Base-by-base conservation (phyloP, 2,888 invertebrate species). In the Drosophila quasianomalipes region DNA sequence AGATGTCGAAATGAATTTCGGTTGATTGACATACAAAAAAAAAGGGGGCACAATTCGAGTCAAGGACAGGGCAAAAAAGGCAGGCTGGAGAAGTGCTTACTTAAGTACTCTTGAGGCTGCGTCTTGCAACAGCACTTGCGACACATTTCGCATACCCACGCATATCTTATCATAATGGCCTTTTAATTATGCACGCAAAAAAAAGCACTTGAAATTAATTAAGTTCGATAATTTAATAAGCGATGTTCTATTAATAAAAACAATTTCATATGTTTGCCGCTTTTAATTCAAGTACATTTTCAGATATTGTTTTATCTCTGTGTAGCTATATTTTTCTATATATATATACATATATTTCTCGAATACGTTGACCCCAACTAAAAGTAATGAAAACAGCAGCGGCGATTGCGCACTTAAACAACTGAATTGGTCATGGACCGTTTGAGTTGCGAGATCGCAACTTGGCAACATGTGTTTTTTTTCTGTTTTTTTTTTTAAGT, bases 341-440 rank as follows among this genome's bases (percentile, higher is more conserved):
- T 58, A 30, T 49, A 30, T 58, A 33, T 58, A 30, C 44, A 30
- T 58, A 30, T 60, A 51, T 64, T 51, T 51, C 31, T 44, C 9
- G 70, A 55, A 82, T 64, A 60, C 85, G 52, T 89, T 85, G 85
- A 85, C 87, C 85, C 78, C 87, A 68, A 71, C 62, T 58, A 37
- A 47, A 26, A 39, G 41, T 35, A 30, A 30, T 39, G 39, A 39
- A 22, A 26, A 16, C 47, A 52, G n/a, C 33, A 53, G 52, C 31
- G 51, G 59, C 57, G 73, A 78, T 68, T 74, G 83, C 89, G 89
- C 78, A 88, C 69, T 74, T 76, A 61, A 54, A 53, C 73, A 72
- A 61, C 69, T 41, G 63, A 74, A 85, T 85, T 79, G 89, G 85
- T 86, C 85, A 89, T 79, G 89, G 78, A 61, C 76, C 74, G 82